These are phyloP conservation scores for Prenolepis imparis DNA, from an alignment of 2,888 invertebrate species.

Conservation along the genomic window DNA sequence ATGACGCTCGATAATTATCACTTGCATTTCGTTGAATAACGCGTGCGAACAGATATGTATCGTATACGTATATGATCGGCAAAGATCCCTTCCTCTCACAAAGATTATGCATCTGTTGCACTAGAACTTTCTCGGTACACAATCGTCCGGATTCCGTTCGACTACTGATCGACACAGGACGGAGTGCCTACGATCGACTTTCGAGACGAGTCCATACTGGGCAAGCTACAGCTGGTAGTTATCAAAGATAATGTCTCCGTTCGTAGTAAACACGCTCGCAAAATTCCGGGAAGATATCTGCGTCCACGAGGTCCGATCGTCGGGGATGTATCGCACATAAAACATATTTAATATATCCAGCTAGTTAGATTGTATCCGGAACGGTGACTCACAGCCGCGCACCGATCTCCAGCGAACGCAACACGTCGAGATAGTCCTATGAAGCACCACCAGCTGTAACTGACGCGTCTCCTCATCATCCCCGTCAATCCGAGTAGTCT, in stretches of 20 bases:
- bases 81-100: not conserved
- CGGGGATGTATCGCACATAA: not conserved
- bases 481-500: slow-evolving; percentile 1
- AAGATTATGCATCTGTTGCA: not conserved
- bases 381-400: slow-evolving; percentile 5
- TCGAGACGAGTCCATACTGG: slow-evolving; percentile 67
- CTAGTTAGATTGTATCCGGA: not conserved
- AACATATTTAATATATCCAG: slow-evolving; percentile 17
- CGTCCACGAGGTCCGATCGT: slow-evolving; percentile 4
- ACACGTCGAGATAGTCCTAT: slow-evolving; percentile 51
- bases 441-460: slow-evolving; percentile 25
- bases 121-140: not conserved
- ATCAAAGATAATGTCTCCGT: slow-evolving; percentile 34
- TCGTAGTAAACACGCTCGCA: slow-evolving; percentile 8
- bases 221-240: not conserved
- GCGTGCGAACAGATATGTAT: not conserved
- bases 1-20: slow-evolving; percentile 22
- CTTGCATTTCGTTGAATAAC: slow-evolving; percentile 31
- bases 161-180: slow-evolving; percentile 56
- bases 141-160: slow-evolving; percentile 3
- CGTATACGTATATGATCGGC: slow-evolving; percentile 17
- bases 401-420: not conserved
- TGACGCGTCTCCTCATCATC: slow-evolving; percentile 43
- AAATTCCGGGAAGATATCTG: not conserved
- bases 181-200: slow-evolving; percentile 56